Evolutionary conservation across 2,113 vertebrate genomes (phyloP).

Genomic region (Solea solea): DNA sequence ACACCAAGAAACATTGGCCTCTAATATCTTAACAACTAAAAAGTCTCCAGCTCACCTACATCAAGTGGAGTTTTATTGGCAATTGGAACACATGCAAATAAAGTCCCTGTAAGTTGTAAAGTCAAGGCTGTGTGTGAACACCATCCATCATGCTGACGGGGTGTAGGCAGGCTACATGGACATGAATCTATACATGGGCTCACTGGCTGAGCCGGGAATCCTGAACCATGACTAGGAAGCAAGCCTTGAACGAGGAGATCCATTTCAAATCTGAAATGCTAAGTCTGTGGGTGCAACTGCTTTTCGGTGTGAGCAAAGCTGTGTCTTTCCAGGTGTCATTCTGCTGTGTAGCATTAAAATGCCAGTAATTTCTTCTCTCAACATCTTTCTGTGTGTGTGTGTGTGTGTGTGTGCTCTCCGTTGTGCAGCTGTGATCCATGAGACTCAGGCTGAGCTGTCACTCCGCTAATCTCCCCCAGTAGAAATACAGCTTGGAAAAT

Average conservation of each 20-base stretch:
- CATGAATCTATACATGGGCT: conserved; percentile 44
- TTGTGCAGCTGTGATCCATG: conserved; percentile 70
- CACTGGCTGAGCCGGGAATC: conserved; percentile 43
- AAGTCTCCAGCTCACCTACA: conserved; percentile 34
- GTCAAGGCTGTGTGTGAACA: conserved; percentile 50
- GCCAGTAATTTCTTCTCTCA: conserved; percentile 53
- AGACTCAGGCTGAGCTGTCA: conserved; percentile 73
- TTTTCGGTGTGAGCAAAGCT: conserved; percentile 33
- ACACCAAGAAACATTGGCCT: conserved; percentile 51
- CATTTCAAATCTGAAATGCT: conserved; percentile 45
- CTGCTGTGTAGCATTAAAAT: conserved; percentile 53
- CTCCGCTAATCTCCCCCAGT: conserved; percentile 77
- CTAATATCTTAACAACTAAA: conserved; percentile 58
- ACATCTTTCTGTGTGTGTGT: not conserved
- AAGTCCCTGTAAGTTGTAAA: conserved; percentile 61
- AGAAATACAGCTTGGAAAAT: conserved; percentile 78
- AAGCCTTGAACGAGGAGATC: conserved; percentile 10
- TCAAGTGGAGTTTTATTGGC: conserved; percentile 62
- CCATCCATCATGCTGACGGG: conserved; percentile 69
- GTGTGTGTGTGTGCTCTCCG: conserved; percentile 38
- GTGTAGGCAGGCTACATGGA: conserved; percentile 46
- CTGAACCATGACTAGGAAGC: conserved; percentile 38
- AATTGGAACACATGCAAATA: conserved; percentile 65
- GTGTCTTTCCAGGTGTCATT: conserved; percentile 57
- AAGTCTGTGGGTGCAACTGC: conserved; percentile 5